These are phyloP conservation scores for Distichodus sexfasciatus DNA, from an alignment of 2,797 vertebrate species.

Conservation along the genomic window DNA sequence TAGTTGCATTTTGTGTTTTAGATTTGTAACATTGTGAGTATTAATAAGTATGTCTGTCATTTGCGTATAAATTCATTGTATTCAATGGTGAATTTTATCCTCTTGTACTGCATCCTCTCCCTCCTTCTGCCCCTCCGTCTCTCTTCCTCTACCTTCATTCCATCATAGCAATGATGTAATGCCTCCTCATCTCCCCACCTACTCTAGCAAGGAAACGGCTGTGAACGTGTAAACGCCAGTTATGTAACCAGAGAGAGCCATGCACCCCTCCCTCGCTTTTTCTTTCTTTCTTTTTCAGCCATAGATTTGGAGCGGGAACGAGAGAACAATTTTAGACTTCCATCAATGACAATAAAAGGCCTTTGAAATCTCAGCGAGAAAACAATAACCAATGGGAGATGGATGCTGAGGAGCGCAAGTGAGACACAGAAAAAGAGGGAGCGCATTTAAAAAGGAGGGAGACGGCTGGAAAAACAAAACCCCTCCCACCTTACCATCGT, in stretches of 20 bases:
- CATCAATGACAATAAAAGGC: conserved; percentile 2
- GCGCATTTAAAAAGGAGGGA: too few relatives aligned
- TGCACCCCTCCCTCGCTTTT: conserved; percentile 37
- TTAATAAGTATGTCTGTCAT: too few relatives aligned
- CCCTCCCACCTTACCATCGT: too few relatives aligned
- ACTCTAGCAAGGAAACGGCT: conserved; percentile 17
- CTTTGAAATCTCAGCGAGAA: too few relatives aligned
- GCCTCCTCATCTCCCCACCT: conserved; percentile 59
- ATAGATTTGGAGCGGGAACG: not conserved
- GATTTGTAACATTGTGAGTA: too few relatives aligned
- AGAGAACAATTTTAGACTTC: not conserved
- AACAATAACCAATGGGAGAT: too few relatives aligned
- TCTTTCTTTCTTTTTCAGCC: too few relatives aligned
- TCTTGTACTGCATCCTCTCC: not conserved
- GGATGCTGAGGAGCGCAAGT: too few relatives aligned
- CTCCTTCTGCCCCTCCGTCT: conserved; percentile 1
- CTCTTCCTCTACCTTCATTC: conserved; percentile 19
- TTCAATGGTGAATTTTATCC: conserved; percentile 9
- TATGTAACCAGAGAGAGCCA: conserved; percentile 56
- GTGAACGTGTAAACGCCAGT: conserved; percentile 43
- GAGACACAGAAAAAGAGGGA: too few relatives aligned
- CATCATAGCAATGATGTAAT: conserved; percentile 69
- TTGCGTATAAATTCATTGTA: too few relatives aligned
- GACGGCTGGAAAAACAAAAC: too few relatives aligned
- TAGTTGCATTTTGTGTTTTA: too few relatives aligned